Evolutionary conservation across 2,888 invertebrate species (phyloP).

Genomic region (Eupithecia abbreviata): DNA sequence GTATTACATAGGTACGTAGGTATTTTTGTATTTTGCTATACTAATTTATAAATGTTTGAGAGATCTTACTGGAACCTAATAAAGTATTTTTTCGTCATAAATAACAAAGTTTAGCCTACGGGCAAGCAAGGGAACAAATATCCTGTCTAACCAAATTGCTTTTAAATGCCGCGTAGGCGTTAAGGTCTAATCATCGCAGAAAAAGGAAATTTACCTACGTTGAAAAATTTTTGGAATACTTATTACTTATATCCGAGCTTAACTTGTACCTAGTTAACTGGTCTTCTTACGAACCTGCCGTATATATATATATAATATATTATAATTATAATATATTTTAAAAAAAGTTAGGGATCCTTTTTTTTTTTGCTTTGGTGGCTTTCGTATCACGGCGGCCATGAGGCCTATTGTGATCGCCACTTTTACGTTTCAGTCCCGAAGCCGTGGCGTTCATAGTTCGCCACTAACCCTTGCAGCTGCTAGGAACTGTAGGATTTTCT

Average conservation of each 20-base stretch:
- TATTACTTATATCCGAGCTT: constrained; percentile 3
- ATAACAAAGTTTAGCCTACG: constrained; percentile 17
- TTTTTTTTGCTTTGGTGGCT: too few relatives aligned
- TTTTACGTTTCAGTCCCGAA: too few relatives aligned
- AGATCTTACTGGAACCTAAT: neutral
- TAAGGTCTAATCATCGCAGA: constrained; percentile 1
- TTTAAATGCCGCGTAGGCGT: constrained; percentile 16
- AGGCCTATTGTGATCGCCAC: too few relatives aligned
- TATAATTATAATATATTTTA: too few relatives aligned
- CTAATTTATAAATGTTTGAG: neutral
- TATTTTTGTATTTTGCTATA: neutral
- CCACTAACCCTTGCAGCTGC: too few relatives aligned
- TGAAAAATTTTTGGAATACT: neutral
- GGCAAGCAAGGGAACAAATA: constrained; percentile 14
- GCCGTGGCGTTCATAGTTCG: too few relatives aligned
- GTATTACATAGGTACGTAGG: neutral
- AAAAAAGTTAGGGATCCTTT: too few relatives aligned
- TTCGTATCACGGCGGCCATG: too few relatives aligned
- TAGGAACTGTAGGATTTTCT: too few relatives aligned
- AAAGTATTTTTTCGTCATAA: neutral
- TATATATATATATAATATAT: too few relatives aligned
- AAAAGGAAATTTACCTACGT: neutral
- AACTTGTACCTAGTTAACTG: neutral
- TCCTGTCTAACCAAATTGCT: constrained; percentile 24
- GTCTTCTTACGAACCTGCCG: too few relatives aligned